Base-by-base conservation (phyloP, 2,888 invertebrate genomes). In the Drymonia ruficornis region DNA sequence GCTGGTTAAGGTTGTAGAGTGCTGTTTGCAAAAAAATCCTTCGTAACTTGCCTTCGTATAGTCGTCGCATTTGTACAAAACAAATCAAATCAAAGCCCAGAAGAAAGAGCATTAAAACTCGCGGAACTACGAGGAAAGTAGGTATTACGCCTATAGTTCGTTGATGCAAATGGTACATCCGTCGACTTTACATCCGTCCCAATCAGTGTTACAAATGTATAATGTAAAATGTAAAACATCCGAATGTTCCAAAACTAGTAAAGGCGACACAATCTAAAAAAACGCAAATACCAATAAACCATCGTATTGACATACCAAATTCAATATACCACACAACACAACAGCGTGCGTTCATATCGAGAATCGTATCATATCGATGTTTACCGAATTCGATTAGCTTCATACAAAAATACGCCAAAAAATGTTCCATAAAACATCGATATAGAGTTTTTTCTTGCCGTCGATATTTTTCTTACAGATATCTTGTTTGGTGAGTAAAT, bases 381-480 rank as follows among this genome's bases (percentile, higher is more conserved):
- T 86, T 86, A 84, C 84, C 75, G 76, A 79, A 83, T 83, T 86
- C 89, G 89, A 89, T 90, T 88, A 90, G 83, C 71, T 80, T 74
- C 65, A 70, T 81, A 81, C 78, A 84, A 86, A 80, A 85, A 87
- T 83, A 88, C 78, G 80, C 83, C 84, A 84, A 86, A 84, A 87
- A 86, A 81, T 78, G 74, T 74, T 78, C 75, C 83, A 87, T 85
- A 87, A 87, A 79, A 63, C 60, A 58, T 70, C 74, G 81, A 81
- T 81, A 81, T 81, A 79, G 52, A 38, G 52, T 70, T 72, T 68
- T 72, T 73, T 79, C 78, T 89, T 83, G 86, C 58, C 85, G 82
- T 59, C 85, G 82, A 81, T 86, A 82, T 86, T 87, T 86, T 85
- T 80, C 81, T 86, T 80, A 63, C 69, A 73, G 81, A 82, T 89